Evolutionary conservation across 2,113 vertebrate genomes (phyloP).

Genomic region (Pachycephala philippinensis): DNA sequence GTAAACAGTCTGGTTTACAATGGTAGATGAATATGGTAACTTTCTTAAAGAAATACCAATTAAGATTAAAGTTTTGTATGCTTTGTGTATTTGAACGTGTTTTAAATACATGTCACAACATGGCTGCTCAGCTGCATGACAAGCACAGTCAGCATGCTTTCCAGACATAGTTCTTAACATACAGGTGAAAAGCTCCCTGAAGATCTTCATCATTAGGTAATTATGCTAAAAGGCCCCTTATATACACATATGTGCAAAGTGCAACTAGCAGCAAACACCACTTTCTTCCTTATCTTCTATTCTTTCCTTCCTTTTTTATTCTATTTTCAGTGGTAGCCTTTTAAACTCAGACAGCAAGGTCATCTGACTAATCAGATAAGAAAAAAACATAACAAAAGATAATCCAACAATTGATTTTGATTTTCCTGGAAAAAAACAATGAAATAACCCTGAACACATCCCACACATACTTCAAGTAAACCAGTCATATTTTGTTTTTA

Average conservation of each 20-base stretch:
- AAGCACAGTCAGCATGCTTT: neutral
- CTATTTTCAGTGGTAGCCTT: neutral
- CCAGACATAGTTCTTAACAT: neutral
- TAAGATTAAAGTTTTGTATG: neutral
- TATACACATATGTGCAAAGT: neutral
- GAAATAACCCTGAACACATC: neutral
- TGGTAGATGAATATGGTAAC: accelerated
- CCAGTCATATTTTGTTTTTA: neutral
- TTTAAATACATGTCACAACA: neutral
- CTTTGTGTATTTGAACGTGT: neutral
- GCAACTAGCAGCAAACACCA: neutral
- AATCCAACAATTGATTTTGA: neutral
- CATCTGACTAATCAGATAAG: neutral
- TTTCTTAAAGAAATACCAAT: neutral
- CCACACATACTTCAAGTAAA: neutral
- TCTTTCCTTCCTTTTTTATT: neutral
- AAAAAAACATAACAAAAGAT: neutral
- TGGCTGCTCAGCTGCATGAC: neutral
- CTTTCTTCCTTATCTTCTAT: neutral
- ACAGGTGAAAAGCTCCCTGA: neutral
- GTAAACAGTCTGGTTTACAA: neutral
- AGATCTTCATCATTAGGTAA: neutral
- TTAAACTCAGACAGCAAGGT: neutral
- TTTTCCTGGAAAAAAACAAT: neutral
- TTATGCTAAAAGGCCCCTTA: neutral